A percentile compares a stretch with the other conserved stretches of the same genome.
Conservation (phyloP, 2,113 vertebrate genomes). For the Hemichromis elongatus region DNA sequence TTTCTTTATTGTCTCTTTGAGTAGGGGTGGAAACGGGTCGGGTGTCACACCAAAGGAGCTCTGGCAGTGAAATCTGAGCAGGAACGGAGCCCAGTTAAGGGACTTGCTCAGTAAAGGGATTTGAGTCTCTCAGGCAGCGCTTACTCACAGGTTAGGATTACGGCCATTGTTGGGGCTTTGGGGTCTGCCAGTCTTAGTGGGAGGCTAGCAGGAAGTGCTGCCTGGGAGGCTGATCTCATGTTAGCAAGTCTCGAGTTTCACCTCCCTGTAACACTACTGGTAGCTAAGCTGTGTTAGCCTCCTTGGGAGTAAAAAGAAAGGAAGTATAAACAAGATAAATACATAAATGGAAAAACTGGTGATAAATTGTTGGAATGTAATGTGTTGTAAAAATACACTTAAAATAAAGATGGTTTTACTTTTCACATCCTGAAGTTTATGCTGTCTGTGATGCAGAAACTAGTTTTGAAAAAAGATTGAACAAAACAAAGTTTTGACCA, state of each 20-base stretch:
- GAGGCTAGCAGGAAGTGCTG: neutral
- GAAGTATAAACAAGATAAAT: neutral
- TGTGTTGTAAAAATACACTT: neutral
- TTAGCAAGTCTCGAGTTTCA: neutral
- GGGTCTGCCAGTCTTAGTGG: slow-evolving; percentile 10
- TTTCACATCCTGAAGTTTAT: neutral
- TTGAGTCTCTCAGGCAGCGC: slow-evolving; percentile 27
- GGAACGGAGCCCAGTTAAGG: slow-evolving; percentile 23
- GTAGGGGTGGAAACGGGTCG: slow-evolving; percentile 15
- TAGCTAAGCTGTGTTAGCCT: neutral
- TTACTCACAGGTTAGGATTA: slow-evolving; percentile 57
- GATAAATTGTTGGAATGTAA: rapidly evolving
- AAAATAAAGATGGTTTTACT: neutral
- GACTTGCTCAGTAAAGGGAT: slow-evolving; percentile 35
- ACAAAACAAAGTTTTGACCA: neutral
- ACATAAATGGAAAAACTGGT: rapidly evolving
- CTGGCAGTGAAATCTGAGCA: slow-evolving; percentile 6
- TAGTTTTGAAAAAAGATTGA: neutral
- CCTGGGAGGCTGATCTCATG: slow-evolving; percentile 4
- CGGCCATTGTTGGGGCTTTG: slow-evolving; percentile 1
- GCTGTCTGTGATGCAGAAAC: neutral
- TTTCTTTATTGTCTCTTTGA: neutral
- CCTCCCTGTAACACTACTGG: neutral
- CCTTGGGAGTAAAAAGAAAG: neutral
- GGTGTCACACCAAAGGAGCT: slow-evolving; percentile 28